Evolutionary conservation across 2,797 vertebrate genomes (phyloP).

Genomic region (Brachyalestes nurse): DNA sequence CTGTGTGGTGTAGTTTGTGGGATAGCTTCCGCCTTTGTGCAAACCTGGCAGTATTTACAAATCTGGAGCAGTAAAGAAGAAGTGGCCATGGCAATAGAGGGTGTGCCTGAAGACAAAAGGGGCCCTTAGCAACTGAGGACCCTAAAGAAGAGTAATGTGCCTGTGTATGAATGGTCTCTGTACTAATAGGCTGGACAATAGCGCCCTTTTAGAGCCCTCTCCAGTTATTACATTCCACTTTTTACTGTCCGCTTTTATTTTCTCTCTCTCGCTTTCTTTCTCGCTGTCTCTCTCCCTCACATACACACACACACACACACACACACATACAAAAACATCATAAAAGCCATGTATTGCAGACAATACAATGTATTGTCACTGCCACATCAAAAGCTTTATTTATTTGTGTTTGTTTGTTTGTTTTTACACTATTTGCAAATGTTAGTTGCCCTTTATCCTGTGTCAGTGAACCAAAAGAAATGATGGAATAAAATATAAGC

Average conservation of each 20-base stretch:
- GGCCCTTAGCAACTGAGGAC: conserved; percentile 45
- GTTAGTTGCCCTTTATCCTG: neutral
- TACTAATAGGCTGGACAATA: conserved; percentile 25
- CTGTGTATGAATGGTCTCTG: conserved; percentile 41
- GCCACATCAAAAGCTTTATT: neutral
- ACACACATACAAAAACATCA: conserved; percentile 27
- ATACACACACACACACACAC: conserved; percentile 51
- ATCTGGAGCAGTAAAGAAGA: conserved; percentile 68
- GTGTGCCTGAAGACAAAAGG: conserved; percentile 59
- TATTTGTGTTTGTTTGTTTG: too few relatives aligned
- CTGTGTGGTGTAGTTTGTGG: neutral
- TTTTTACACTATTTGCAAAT: too few relatives aligned
- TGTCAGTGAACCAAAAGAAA: neutral
- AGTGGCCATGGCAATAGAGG: conserved; percentile 74
- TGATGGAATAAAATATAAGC: neutral
- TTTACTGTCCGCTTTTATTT: neutral
- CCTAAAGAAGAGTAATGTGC: conserved; percentile 58
- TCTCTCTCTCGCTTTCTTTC: neutral
- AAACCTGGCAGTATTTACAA: conserved; percentile 48
- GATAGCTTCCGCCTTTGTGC: conserved; percentile 19
- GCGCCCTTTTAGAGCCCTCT: neutral
- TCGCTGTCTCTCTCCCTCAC: neutral
- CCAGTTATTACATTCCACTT: conserved; percentile 12
- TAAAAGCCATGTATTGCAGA: neutral
- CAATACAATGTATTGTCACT: neutral